Conservation (phyloP, 2,113 vertebrate species). For the Glaucomys volans region DNA sequence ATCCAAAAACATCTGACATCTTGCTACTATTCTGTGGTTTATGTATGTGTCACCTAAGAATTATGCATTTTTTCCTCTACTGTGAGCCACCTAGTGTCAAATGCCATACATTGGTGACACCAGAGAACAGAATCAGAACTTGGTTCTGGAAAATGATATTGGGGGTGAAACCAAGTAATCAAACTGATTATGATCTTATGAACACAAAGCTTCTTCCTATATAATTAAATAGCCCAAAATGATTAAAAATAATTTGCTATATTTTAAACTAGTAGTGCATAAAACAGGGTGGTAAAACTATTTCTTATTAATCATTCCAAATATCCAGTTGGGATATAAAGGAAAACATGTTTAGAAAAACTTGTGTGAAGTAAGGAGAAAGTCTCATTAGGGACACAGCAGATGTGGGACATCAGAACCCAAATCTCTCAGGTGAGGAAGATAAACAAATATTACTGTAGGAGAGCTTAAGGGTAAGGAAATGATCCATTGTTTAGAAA, state of each 20-base stretch:
- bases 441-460: not conserved
- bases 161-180: not conserved
- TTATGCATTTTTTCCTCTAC: too few species aligned
- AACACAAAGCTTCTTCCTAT: not conserved
- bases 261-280: not conserved
- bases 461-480: not conserved
- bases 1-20: not conserved
- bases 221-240: not conserved
- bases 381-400: not conserved
- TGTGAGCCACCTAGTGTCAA: too few species aligned
- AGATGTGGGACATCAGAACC: not conserved
- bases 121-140: not conserved
- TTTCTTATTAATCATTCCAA: not conserved
- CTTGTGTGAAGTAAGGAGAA: not conserved
- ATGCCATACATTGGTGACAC: not conserved
- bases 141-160: not conserved
- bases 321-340: not conserved
- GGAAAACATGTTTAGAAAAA: not conserved
- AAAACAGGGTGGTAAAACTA: not conserved
- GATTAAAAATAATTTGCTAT: not conserved
- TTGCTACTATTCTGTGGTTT: not conserved
- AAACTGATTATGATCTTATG: not conserved
- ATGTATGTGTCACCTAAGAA: rapidly evolving
- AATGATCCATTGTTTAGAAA: not conserved
- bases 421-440: not conserved